phyloP scores from a whole-genome alignment of 2,888 invertebrate genomes.

The Willowsia nigromaculata region DNA sequence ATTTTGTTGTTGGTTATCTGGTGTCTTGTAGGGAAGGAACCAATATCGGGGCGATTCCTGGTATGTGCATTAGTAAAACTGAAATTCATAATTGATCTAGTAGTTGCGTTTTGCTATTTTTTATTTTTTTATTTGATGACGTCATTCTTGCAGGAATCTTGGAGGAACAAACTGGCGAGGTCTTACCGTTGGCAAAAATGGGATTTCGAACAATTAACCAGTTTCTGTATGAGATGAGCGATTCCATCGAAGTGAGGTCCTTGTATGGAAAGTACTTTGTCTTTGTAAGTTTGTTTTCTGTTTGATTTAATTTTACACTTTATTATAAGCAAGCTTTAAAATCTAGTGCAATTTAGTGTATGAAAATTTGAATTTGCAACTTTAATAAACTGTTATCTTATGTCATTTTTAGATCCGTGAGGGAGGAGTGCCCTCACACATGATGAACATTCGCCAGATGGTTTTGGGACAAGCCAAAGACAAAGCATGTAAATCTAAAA shows the following conservation, averaged over 20 bases:
- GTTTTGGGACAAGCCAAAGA: constrained; percentile 33
- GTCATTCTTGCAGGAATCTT: background rate
- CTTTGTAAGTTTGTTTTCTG: constrained; percentile 57
- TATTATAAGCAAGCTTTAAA: background rate
- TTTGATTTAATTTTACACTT: too few species aligned
- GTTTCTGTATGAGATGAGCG: constrained; percentile 17
- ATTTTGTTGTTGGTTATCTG: background rate
- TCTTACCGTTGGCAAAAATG: constrained; percentile 1
- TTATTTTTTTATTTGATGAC: background rate
- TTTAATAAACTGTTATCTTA: background rate
- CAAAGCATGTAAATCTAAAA: background rate
- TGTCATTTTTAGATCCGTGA: background rate
- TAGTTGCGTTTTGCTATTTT: background rate
- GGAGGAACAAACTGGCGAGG: constrained; percentile 7
- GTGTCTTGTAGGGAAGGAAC: constrained; percentile 4
- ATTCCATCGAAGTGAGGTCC: background rate
- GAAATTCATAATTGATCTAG: background rate
- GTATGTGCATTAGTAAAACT: background rate
- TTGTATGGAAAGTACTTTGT: background rate
- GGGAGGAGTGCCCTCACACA: background rate
- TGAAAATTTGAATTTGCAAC: too few species aligned
- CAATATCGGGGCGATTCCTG: background rate
- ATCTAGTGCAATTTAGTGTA: too few species aligned
- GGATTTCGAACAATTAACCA: constrained; percentile 25
- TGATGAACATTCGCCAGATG: background rate